Conservation (phyloP, 2,113 vertebrate genomes). For the Eubucco bourcierii region DNA sequence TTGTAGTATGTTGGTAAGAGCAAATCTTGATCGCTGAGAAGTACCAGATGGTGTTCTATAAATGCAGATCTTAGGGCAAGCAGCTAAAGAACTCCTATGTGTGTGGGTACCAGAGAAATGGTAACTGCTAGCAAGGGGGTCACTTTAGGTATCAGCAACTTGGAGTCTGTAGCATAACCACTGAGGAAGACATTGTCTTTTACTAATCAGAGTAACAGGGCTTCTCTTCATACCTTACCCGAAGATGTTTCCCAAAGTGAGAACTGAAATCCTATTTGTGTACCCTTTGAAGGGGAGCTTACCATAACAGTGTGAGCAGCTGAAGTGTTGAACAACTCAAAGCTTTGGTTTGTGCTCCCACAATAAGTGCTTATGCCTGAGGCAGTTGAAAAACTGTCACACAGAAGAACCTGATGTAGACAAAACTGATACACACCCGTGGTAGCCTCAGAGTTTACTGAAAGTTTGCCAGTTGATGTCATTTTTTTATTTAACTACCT, state of each 20-base stretch:
- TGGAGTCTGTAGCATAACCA: neutral
- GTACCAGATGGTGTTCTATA: slow-evolving; percentile 63
- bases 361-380: neutral
- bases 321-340: neutral
- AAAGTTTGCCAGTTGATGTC: neutral
- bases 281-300: neutral
- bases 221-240: neutral
- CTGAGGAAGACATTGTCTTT: neutral
- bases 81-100: neutral
- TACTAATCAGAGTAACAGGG: neutral
- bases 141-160: neutral
- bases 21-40: slow-evolving; percentile 33
- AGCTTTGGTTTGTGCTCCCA: neutral
- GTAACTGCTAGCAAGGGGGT: neutral
- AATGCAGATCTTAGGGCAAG: slow-evolving; percentile 49
- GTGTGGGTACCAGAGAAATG: neutral
- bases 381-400: neutral
- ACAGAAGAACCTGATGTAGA: neutral
- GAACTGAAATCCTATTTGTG: neutral
- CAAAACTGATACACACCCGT: neutral
- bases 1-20: slow-evolving; percentile 12
- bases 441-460: neutral
- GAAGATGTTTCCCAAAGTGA: neutral
- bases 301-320: neutral
- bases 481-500: neutral